A percentile compares a stretch with the other conserved stretches of the same genome.
Conservation (phyloP, 2,113 vertebrate genomes). For the Pedionomus torquatus region DNA sequence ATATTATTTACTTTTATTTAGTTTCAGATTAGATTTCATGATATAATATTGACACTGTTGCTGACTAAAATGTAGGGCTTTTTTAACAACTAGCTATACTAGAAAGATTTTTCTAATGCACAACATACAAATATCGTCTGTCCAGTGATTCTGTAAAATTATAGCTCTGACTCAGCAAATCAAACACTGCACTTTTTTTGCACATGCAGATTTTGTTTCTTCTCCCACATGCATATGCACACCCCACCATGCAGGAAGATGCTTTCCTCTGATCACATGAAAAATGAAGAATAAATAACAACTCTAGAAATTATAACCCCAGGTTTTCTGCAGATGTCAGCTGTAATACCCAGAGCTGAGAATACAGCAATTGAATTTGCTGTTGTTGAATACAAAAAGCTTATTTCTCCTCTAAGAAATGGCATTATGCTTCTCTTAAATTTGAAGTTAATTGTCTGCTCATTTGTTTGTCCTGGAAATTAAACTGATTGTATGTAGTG, state of each 20-base stretch:
- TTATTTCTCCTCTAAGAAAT: not conserved
- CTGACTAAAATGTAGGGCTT: not conserved
- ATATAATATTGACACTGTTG: not conserved
- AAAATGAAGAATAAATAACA: not conserved
- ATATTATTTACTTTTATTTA: constrained; percentile 24
- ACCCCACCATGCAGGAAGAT: not conserved
- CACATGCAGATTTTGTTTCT: not conserved
- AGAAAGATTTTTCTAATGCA: not conserved
- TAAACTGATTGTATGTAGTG: not conserved
- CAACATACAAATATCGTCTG: not conserved
- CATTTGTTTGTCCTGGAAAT: not conserved
- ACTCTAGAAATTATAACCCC: not conserved
- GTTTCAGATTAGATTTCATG: constrained; percentile 32
- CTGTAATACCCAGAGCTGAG: not conserved
- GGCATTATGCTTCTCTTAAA: not conserved
- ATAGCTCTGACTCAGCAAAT: not conserved
- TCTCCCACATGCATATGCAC: fast-evolving
- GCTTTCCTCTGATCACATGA: not conserved
- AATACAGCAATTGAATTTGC: not conserved
- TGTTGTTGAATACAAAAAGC: not conserved
- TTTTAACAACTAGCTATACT: not conserved
- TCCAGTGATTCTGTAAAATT: not conserved
- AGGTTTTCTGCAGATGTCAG: not conserved
- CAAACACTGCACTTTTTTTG: not conserved
- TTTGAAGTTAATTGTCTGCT: not conserved